Base-by-base conservation (phyloP, 1,140 invertebrate genomes). In the Drosophila pseudoobscura region DNA sequence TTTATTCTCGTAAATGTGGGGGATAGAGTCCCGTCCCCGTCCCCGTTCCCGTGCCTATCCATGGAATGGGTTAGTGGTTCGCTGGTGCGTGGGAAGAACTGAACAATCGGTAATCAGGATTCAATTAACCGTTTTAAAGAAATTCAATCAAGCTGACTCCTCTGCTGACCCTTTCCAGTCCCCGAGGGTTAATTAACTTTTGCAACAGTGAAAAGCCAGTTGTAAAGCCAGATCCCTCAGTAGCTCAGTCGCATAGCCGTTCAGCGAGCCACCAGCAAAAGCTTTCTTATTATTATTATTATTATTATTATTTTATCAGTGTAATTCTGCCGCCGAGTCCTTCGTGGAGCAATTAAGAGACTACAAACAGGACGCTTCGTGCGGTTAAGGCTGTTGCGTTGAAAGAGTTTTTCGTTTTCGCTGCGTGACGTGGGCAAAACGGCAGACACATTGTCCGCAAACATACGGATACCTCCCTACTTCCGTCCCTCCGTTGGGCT, bases 131-230 rank as follows among this genome's bases (percentile, higher is more conserved):
- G 22, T 46, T 69, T 69, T 70, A 41, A 57, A 57, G 52, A 63
- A 69, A 69, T 69, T 57, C 57, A 69, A 69, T 69, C 66, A 69
- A 69, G 50, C 51, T 69, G 29, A 39, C 35, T 44, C 45, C 45
- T 43, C 26, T 56, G 66, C 26, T 52, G 66, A 69, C 63, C 63
- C 49, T 56, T 50, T 57, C 35, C 29, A 24, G 24, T 46, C 54
- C 61, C 53, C 57, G 47, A 63, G 80, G 71, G 60, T 62, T 79
- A 85, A 85, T 87, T 87, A 87, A 71, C 54, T 49, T 44, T n/a
- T 29, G 31, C 22, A 58, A 58, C 61, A 57, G 56, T 50, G 43
- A 49, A 45, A 64, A 53, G 35, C 59, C 45, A 24, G 45, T n/a
- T 22, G 13, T 53, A 26, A 64, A 53, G 45, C 58, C n/a, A 17